Percentiles rank a stretch among this genome's conserved stretches.
Evolutionary conservation across 1,140 invertebrate genomes (phyloP).

Genomic region (Cyclina sinensis): DNA sequence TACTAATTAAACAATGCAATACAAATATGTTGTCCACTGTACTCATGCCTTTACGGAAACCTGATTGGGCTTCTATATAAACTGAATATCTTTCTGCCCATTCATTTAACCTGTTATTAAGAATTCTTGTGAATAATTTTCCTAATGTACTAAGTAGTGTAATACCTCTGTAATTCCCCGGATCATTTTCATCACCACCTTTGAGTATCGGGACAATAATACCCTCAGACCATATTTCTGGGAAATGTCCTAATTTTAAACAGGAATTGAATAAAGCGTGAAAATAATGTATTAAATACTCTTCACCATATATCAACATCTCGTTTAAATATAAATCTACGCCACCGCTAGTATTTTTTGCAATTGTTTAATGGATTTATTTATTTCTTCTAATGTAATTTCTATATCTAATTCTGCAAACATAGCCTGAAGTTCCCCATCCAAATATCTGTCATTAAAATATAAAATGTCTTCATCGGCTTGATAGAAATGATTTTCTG

Average conservation of each 20-base stretch:
- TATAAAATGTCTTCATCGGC: constrained; percentile 35
- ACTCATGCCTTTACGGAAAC: too few species aligned
- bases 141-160: too few species aligned
- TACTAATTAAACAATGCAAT: too few species aligned
- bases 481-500: constrained; percentile 2
- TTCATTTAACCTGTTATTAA: too few species aligned
- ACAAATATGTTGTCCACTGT: too few species aligned
- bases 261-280: not conserved
- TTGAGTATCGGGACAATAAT: too few species aligned
- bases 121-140: too few species aligned
- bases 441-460: constrained; percentile 12
- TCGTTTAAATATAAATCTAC: constrained; percentile 39
- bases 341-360: not conserved
- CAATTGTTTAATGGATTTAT: not conserved
- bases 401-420: constrained; percentile 23
- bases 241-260: constrained; percentile 22
- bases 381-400: not conserved
- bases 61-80: too few species aligned
- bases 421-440: constrained; percentile 17
- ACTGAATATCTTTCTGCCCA: too few species aligned
- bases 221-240: constrained; percentile 21
- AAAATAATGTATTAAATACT: constrained; percentile 5
- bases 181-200: too few species aligned
- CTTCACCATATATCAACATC: not conserved
- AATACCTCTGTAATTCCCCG: too few species aligned